phyloP scores from a whole-genome alignment of 2,888 invertebrate species.

The Limnephilus marmoratus region DNA sequence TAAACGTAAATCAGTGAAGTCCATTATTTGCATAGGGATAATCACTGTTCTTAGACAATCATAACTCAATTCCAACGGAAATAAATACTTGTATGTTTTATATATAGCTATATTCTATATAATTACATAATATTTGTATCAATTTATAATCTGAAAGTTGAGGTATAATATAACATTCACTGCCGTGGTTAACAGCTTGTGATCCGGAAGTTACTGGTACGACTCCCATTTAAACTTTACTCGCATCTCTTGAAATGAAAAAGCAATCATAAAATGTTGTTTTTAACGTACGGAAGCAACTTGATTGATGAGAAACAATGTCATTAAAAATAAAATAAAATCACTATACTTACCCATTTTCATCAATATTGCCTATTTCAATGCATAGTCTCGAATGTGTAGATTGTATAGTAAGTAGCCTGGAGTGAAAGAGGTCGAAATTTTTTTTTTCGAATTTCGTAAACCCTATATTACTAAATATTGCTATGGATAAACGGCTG shows the following conservation, averaged over 20 bases:
- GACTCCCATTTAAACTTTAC: neutral
- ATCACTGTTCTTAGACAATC: neutral
- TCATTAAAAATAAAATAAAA: neutral
- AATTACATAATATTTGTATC: neutral
- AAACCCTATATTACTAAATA: too few species aligned
- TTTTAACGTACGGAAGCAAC: neutral
- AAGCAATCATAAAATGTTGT: neutral
- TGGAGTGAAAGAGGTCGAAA: too few species aligned
- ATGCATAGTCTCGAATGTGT: too few species aligned
- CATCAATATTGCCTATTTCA: too few species aligned
- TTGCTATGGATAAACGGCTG: too few species aligned
- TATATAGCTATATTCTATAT: neutral
- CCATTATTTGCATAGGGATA: neutral
- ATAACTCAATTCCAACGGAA: neutral
- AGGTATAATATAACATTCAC: neutral
- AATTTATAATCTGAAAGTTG: neutral
- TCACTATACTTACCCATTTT: too few species aligned
- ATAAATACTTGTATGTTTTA: neutral
- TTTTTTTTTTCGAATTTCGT: too few species aligned
- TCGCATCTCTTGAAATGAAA: neutral
- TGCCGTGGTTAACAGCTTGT: neutral
- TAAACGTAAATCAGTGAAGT: neutral
- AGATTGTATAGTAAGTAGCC: too few species aligned
- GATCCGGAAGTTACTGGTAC: neutral
- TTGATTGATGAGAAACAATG: neutral